phyloP scores from a whole-genome alignment of 2,888 invertebrate genomes.

The Cyclophora albipunctata region DNA sequence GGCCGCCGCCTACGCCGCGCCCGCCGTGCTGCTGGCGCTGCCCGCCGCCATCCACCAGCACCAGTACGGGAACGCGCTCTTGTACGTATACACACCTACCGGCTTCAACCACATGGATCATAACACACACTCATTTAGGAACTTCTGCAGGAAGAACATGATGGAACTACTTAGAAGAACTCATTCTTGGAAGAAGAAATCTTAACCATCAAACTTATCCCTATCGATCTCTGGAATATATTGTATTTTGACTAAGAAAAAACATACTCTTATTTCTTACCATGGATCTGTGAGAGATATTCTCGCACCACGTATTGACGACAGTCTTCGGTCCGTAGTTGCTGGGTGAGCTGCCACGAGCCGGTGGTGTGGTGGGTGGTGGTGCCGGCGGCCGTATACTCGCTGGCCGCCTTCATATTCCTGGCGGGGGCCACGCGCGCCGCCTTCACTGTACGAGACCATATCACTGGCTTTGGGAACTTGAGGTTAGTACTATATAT shows the following conservation, averaged over 20 bases:
- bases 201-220: too few species aligned
- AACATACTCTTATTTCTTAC: too few species aligned
- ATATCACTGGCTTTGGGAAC: conserved; percentile 90
- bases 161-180: conserved; percentile 81
- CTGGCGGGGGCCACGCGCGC: conserved; percentile 91
- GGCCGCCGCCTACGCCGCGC: conserved; percentile 92
- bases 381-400: conserved; percentile 89
- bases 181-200: conserved; percentile 56
- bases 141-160: conserved; percentile 78
- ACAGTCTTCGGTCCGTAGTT: conserved; percentile 69
- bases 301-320: too few species aligned
- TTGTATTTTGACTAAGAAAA: too few species aligned
- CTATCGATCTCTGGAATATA: too few species aligned
- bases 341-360: conserved; percentile 96
- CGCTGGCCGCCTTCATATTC: conserved; percentile 84
- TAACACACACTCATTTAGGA: neutral
- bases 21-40: conserved; percentile 92
- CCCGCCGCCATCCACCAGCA: conserved; percentile 95
- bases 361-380: conserved; percentile 97
- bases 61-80: conserved; percentile 94
- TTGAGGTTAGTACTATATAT: conserved; percentile 70
- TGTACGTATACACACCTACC: conserved; percentile 81
- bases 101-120: conserved; percentile 84
- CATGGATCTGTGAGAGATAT: too few species aligned
- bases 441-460: conserved; percentile 92